phyloP scores from a whole-genome alignment of 1,140 invertebrate genomes.

The Drosophila suzukii region DNA sequence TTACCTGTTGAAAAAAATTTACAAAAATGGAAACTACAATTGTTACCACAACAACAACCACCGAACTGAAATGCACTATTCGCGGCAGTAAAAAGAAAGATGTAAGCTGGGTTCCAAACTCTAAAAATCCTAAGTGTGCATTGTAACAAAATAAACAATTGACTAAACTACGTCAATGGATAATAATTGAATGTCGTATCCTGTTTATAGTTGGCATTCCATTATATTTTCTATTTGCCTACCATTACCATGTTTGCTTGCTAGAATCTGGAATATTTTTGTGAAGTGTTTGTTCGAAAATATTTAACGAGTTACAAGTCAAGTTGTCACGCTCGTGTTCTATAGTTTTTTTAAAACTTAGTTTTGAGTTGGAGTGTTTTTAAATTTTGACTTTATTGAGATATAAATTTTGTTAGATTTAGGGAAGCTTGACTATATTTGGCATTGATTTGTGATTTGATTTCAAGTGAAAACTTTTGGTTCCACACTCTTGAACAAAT shows the following conservation, averaged over 20 bases:
- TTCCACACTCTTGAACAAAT: background rate
- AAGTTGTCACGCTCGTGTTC: conserved; percentile 20
- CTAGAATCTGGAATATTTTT: conserved; percentile 18
- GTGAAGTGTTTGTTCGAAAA: conserved; percentile 26
- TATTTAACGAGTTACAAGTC: conserved; percentile 46
- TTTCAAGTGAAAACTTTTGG: no score
- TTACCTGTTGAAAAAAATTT: conserved; percentile 15
- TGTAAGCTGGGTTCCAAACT: conserved; percentile 45
- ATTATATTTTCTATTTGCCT: conserved; percentile 52
- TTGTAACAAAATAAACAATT: conserved; percentile 24
- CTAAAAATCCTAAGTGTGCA: conserved; percentile 2
- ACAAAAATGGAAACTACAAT: conserved; percentile 69
- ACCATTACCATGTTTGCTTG: conserved; percentile 35
- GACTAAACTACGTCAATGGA: conserved; percentile 58
- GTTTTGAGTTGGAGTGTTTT: background rate
- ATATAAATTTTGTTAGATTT: no score
- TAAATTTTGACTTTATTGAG: no score
- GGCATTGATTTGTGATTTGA: no score
- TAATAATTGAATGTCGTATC: conserved; percentile 60
- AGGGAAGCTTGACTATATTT: no score
- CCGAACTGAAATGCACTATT: conserved; percentile 46
- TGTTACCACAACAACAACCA: conserved; percentile 65
- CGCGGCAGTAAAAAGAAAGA: conserved; percentile 60
- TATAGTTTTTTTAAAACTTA: background rate
- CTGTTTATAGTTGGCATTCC: conserved; percentile 56